These are phyloP conservation scores for Trissolcus brochymenae DNA, from an alignment of 2,888 invertebrate genomes.

Conservation along the genomic window DNA sequence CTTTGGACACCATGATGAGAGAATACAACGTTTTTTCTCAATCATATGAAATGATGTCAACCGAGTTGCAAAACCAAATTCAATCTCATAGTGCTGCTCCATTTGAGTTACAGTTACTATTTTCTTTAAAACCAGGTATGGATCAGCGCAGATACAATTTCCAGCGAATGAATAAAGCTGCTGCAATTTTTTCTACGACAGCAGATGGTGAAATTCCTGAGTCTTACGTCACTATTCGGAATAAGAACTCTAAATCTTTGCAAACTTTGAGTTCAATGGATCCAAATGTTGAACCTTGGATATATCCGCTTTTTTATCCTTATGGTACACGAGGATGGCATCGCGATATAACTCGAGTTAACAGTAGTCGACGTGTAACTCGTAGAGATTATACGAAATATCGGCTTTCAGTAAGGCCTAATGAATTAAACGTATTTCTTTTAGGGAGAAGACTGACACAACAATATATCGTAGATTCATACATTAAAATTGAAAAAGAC, in stretches of 20 bases:
- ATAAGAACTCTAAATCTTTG: background rate
- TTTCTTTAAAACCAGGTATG: background rate
- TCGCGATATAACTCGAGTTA: background rate
- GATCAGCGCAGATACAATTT: background rate
- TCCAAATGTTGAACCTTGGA: too few relatives aligned
- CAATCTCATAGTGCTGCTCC: background rate
- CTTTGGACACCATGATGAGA: too few relatives aligned
- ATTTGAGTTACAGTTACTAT: background rate
- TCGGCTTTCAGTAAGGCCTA: background rate
- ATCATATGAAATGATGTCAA: too few relatives aligned
- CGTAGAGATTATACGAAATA: constrained; percentile 10
- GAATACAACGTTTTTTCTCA: too few relatives aligned
- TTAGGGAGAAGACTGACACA: constrained; percentile 5
- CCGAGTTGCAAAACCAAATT: background rate
- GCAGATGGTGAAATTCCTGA: background rate
- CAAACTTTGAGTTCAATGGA: background rate
- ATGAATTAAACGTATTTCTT: constrained; percentile 5
- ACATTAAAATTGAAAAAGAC: constrained; percentile 21
- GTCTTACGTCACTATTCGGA: background rate
- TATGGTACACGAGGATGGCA: background rate
- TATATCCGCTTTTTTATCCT: background rate
- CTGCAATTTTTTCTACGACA: background rate
- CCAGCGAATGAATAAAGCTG: background rate
- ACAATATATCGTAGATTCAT: constrained; percentile 11
- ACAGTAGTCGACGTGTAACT: background rate